Percentiles rank a stretch among this genome's conserved stretches.
Evolutionary conservation across 2,797 vertebrate species (phyloP).

Genomic region (Chelonia mydas): DNA sequence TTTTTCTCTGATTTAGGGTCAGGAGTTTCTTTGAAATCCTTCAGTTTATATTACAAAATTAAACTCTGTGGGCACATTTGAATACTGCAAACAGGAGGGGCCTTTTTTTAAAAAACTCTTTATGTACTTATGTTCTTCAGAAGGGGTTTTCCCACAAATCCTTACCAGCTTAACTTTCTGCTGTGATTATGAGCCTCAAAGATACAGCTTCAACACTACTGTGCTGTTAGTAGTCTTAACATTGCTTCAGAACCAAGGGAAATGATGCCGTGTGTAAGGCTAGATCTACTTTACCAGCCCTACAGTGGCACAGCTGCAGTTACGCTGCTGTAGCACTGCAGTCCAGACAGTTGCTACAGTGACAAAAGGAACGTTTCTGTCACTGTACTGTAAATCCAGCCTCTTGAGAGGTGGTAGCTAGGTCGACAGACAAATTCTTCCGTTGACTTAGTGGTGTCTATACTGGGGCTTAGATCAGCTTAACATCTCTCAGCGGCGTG

Average conservation of each 20-base stretch:
- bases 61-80: background rate
- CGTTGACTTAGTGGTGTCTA: too few relatives aligned
- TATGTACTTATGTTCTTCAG: slow-evolving; percentile 23
- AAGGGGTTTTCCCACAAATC: slow-evolving; percentile 16
- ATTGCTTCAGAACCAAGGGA: background rate
- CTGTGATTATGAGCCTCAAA: background rate
- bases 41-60: slow-evolving; percentile 48
- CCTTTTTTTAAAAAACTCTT: background rate
- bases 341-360: too few relatives aligned
- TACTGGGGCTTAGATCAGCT: too few relatives aligned
- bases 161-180: slow-evolving; percentile 6
- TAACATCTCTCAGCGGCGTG: too few relatives aligned
- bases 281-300: background rate
- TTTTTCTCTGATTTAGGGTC: background rate
- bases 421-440: too few relatives aligned
- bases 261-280: background rate
- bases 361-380: too few relatives aligned
- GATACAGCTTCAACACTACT: slow-evolving; percentile 5
- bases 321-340: too few relatives aligned
- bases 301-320: too few relatives aligned
- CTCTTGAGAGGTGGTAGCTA: too few relatives aligned
- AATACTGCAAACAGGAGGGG: slow-evolving; percentile 51
- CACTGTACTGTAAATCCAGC: too few relatives aligned
- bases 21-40: slow-evolving; percentile 4
- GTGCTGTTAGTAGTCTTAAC: background rate